These are phyloP conservation scores for Ctenochaetus hawaiiensis DNA, from an alignment of 2,797 vertebrate genomes.

Conservation along the genomic window DNA sequence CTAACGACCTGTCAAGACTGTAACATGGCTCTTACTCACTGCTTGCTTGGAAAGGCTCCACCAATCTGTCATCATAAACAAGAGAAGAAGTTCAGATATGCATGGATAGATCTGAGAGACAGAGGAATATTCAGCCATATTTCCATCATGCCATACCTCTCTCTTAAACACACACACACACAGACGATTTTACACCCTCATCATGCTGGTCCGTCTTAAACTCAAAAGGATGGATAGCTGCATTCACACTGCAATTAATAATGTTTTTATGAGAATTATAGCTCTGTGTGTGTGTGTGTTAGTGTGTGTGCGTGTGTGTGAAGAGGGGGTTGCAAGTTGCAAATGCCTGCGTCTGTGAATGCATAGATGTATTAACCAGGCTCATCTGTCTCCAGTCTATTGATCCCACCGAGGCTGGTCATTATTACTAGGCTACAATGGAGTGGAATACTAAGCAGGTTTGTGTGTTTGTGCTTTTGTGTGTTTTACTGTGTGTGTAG, in stretches of 20 bases:
- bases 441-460: slow-evolving; percentile 49
- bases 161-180: not conserved
- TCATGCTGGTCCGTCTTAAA: slow-evolving; percentile 13
- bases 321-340: not conserved
- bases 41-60: slow-evolving; percentile 22
- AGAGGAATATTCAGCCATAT: slow-evolving; percentile 6
- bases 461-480: slow-evolving; percentile 10
- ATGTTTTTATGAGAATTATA: slow-evolving; percentile 75
- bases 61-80: slow-evolving; percentile 16
- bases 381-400: slow-evolving; percentile 65
- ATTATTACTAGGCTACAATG: slow-evolving; percentile 59
- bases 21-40: not conserved
- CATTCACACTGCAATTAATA: slow-evolving; percentile 76
- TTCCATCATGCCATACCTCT: slow-evolving; percentile 21
- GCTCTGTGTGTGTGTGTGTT: slow-evolving; percentile 1
- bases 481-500: not conserved
- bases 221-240: slow-evolving; percentile 70
- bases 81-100: slow-evolving; percentile 14
- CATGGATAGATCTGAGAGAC: slow-evolving; percentile 9
- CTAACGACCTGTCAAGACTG: not conserved
- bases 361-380: slow-evolving; percentile 29
- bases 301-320: slow-evolving; percentile 12
- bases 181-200: not conserved
- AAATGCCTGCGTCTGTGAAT: slow-evolving; percentile 12
- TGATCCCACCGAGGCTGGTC: slow-evolving; percentile 62